Conservation (phyloP, 1,140 invertebrate species). For the Nasonia giraulti region DNA sequence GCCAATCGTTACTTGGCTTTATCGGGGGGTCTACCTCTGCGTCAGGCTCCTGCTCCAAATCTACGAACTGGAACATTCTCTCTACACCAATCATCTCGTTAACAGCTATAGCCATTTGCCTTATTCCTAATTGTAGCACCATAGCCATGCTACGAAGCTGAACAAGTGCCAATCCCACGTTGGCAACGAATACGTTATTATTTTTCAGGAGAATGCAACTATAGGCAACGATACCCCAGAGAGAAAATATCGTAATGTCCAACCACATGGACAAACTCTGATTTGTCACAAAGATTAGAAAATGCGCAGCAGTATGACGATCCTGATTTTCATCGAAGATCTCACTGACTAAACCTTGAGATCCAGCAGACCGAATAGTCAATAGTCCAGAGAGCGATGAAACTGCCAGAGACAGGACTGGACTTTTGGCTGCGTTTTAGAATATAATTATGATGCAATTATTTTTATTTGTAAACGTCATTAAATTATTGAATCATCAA, state of each 20-base stretch:
- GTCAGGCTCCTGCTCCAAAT: slow-evolving; percentile 77
- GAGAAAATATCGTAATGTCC: slow-evolving; percentile 69
- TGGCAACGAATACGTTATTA: slow-evolving; percentile 66
- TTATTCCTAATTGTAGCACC: slow-evolving; percentile 58
- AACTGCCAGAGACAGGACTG: slow-evolving; percentile 85
- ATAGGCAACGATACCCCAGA: not conserved
- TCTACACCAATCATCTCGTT: slow-evolving; percentile 90
- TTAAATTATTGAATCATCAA: not conserved
- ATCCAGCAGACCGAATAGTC: slow-evolving; percentile 84
- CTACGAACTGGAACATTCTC: slow-evolving; percentile 84
- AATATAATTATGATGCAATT: no score
- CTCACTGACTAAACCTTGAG: slow-evolving; percentile 80
- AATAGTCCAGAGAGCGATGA: slow-evolving; percentile 85
- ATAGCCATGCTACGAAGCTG: slow-evolving; percentile 78
- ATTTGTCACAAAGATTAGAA: slow-evolving; percentile 78
- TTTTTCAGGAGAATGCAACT: not conserved
- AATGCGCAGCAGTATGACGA: slow-evolving; percentile 80
- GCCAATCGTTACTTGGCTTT: not conserved
- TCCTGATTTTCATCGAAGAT: slow-evolving; percentile 84
- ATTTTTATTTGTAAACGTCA: no score
- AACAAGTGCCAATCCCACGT: slow-evolving; percentile 88
- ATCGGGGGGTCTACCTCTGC: slow-evolving; percentile 67
- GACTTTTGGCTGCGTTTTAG: slow-evolving; percentile 76
- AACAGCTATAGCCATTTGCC: slow-evolving; percentile 83
- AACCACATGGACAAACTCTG: slow-evolving; percentile 61